phyloP scores from a whole-genome alignment of 2,797 vertebrate species.

The Pseudochaenichthys georgianus region DNA sequence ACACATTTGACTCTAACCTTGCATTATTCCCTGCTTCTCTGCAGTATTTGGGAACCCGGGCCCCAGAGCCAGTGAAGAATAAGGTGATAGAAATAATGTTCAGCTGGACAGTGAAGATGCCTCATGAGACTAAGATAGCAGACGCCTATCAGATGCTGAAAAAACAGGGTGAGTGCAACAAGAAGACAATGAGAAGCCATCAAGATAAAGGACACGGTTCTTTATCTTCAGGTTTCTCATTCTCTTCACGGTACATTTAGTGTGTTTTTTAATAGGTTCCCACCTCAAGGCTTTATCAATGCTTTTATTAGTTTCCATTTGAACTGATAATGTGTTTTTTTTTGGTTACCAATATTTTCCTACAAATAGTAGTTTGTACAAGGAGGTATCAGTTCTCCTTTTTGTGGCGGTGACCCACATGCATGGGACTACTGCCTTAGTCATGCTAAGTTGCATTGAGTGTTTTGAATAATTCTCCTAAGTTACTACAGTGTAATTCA shows the following conservation, averaged over 20 bases:
- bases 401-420: conserved; percentile 21
- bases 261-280: not conserved
- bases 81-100: conserved; percentile 96
- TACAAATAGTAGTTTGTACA: conserved; percentile 11
- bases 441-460: conserved; percentile 37
- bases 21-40: not conserved
- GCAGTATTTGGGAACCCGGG: conserved; percentile 94
- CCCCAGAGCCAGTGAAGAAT: conserved; percentile 94
- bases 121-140: conserved; percentile 93
- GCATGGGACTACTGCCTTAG: conserved; percentile 28
- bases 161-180: conserved; percentile 91
- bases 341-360: conserved; percentile 17
- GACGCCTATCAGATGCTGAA: conserved; percentile 99
- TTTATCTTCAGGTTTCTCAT: not conserved
- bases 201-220: not conserved
- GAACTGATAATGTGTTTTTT: conserved; percentile 5
- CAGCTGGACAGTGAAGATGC: conserved; percentile 92
- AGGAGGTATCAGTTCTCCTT: conserved; percentile 50
- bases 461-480: not conserved
- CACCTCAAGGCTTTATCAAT: not conserved
- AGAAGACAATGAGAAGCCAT: not conserved
- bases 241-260: not conserved
- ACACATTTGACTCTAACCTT: not conserved
- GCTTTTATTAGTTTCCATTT: conserved; percentile 11
- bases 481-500: not conserved